These are phyloP conservation scores for Drosophila birchii DNA, from an alignment of 2,888 invertebrate species.

Conservation along the genomic window DNA sequence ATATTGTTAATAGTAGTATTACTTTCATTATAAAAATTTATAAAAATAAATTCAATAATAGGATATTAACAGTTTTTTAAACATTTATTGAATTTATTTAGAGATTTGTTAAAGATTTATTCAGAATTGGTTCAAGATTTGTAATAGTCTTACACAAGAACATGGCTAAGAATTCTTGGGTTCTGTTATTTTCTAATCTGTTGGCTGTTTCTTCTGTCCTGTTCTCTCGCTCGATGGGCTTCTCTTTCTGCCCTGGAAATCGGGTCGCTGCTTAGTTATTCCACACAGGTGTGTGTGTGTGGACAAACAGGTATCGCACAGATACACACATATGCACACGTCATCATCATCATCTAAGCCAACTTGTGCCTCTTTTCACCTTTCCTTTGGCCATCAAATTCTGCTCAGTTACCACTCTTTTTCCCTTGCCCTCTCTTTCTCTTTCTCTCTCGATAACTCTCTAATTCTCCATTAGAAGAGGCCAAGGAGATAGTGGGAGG, in stretches of 20 bases:
- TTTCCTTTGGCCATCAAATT: slow-evolving; percentile 63
- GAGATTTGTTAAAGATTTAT: background rate
- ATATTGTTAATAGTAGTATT: background rate
- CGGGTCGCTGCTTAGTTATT: slow-evolving; percentile 74
- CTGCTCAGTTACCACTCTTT: slow-evolving; percentile 21
- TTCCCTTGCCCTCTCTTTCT: background rate
- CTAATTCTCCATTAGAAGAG: background rate
- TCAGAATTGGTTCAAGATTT: slow-evolving; percentile 18
- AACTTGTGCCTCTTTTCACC: slow-evolving; percentile 69
- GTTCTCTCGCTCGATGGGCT: slow-evolving; percentile 10
- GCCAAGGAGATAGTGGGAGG: slow-evolving; percentile 17
- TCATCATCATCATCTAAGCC: slow-evolving; percentile 50
- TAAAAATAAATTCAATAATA: background rate
- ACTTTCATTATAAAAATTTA: background rate
- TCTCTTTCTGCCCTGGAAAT: slow-evolving; percentile 52
- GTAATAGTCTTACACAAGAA: slow-evolving; percentile 26
- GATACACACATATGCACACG: slow-evolving; percentile 20
- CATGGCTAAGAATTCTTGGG: slow-evolving; percentile 40
- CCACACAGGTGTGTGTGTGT: slow-evolving; percentile 52
- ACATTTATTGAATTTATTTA: background rate
- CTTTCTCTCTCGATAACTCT: slow-evolving; percentile 2
- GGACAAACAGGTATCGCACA: slow-evolving; percentile 35
- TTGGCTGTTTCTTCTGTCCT: slow-evolving; percentile 6
- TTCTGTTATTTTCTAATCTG: slow-evolving; percentile 20
- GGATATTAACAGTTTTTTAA: background rate